Base-by-base conservation (phyloP, 2,797 vertebrate species). In the Cynopterus sphinx region DNA sequence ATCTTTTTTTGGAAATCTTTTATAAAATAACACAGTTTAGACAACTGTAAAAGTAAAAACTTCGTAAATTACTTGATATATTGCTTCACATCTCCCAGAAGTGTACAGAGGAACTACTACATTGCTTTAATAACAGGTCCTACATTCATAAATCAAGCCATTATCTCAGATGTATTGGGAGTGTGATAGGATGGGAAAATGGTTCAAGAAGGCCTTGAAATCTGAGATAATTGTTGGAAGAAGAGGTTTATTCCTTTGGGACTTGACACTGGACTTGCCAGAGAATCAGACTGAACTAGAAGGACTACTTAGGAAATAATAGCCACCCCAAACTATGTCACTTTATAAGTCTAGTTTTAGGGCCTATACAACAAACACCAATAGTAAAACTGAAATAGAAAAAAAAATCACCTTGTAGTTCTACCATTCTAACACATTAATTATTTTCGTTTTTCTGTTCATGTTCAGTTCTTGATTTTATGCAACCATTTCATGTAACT, bases 391-490 rank as follows among this genome's bases (percentile, higher is more conserved):
- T 26, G 9, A 82, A 59, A 82, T 57, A 63, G 10, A 36, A n/a
- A 43, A 46, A 49, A 43, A 71, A 74, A 53, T 39, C 22, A 67
- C 63, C 77, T 26, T 22, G 85, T 11, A 95, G 77, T 94, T 81
- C 31, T 10, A 57, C 31, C 79, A 83, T 21, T 41, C 51, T 46
- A 82, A 70, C 41, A 73, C 22, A 28, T 49, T 61, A 94, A 78
- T 95, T 94, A 39, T 75, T 53, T 86, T 91, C 83, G 79, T 90
- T 90, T 94, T 82, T 95, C 68, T 95, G 46, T 94, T 97, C 81
- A 75, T 63, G 91, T 88, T 78, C 77, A 91, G 74, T 89, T 43
- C 63, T 83, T 91, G 88, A 96, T 85, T 96, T 90, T 94, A 73
- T 68, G 51, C 61, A 88, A 94, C 88, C 70, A 46, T 88, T 78